These are phyloP conservation scores for Rapana venosa DNA, from an alignment of 2,888 invertebrate species.

Conservation along the genomic window DNA sequence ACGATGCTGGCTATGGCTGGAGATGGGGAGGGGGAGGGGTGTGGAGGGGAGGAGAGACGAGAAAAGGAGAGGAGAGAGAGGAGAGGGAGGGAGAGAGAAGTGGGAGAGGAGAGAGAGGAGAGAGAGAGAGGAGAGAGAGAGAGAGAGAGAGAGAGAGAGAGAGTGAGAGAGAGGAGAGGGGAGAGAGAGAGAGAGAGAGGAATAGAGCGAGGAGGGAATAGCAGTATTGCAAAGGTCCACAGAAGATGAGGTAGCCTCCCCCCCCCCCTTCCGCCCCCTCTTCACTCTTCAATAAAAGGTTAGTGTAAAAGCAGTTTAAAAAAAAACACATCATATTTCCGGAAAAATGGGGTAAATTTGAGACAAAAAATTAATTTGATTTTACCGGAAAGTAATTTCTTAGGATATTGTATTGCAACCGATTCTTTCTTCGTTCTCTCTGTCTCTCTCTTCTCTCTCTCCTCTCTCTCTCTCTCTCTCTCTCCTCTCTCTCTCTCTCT, in stretches of 20 bases:
- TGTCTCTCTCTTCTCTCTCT: neutral
- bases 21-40: neutral
- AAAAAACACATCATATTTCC: neutral
- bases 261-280: neutral
- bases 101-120: neutral
- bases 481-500: too few relatives aligned
- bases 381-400: neutral
- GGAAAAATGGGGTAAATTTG: neutral
- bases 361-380: neutral
- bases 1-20: neutral
- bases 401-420: neutral
- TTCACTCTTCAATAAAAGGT: neutral
- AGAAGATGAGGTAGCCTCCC: neutral
- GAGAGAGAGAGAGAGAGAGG: neutral
- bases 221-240: neutral
- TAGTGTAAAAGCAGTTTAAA: neutral
- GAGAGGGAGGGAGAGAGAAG: neutral
- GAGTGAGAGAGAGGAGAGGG: neutral
- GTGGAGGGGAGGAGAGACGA: neutral
- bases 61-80: neutral
- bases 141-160: neutral
- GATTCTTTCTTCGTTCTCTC: neutral
- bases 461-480: neutral
- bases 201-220: neutral
- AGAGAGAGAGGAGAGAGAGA: neutral